Base-by-base conservation (phyloP, 2,888 invertebrate genomes). In the Pollenia labialis region DNA sequence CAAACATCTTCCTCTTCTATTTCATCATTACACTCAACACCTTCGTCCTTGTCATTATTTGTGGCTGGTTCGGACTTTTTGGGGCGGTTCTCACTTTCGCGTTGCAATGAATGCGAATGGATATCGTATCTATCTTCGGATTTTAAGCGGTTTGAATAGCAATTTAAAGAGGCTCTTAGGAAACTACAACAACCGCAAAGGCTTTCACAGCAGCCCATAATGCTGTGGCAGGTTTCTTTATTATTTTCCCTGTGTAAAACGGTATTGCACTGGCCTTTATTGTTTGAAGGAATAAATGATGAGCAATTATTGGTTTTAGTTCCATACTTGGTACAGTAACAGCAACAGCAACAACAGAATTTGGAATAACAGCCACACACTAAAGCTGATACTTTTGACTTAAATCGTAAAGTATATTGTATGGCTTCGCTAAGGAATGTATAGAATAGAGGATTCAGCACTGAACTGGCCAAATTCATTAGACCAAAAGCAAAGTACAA, bases 361-460 rank as follows among this genome's bases (percentile, higher is more conserved):
- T 50, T 14, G 0, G 16, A 54, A n/a, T 75, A 71, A 8, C 58
- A 32, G 4, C 32, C 50, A 56, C 89, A 89, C 10, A 75, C 10
- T 11, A 85, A 2, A 16, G 77, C 44, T 3, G 50, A 23, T 14
- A 89, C 62, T 71, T 88, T 89, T 23, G 72, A 85, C 62, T 88
- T 90, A 32, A 90, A 54, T n/a, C 71, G 68, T 68, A 89, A 76
- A 4, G 84, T 87, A 66, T 87, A 89, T 18, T 90, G 88, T 40
- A 95, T 90, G 4, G 95, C 94, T 89, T 95, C 94, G 50, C 94
- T 94, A 9, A 95, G 91, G 88, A 95, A 95, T 2, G 95, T 94
- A 88, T 95, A 95, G 44, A 95, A 91, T 69, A 95, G 93, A 0
- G 95, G 95, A 93, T 95, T 95, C 40, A 95, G 83, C 0, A 94